Evolutionary conservation across 92 coral and sea anemone genomes (phyloP), one percentile per base, ranked within the genome.

Genomic region (Hydrozoanthus gracilis): DNA sequence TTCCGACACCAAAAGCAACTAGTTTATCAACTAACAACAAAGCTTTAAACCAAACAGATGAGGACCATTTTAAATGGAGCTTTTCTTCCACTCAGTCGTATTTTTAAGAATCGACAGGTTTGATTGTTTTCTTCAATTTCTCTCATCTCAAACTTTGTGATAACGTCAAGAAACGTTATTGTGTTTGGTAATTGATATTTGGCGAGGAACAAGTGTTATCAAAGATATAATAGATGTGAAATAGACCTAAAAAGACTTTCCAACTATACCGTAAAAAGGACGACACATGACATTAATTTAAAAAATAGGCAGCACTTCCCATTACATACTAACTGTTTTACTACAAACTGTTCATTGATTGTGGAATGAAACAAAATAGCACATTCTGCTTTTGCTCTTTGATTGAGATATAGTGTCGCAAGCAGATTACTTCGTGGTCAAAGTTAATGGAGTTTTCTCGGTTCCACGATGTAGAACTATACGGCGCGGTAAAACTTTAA

Each of bases 91-190:
- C 51, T 15, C 56, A 58, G n/a, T 44, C 16, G 85, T 14, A 47
- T 27, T 10, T 11, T 80, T 45, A 46, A 62, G 58, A 80, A 80
- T 66, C 8, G 44, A 16, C n/a, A 46, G 73, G 18, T 64, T 80
- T 54, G 58, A 80, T 48, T 80, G 47, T 46, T 65, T 62, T 80
- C 70, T 44, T 35, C 55, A 79, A 46, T 44, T 48, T 20, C 3
- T 62, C 55, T 65, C 50, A 45, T 62, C 73, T 44, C 7, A 44
- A 47, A 49, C 70, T 35, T 16, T 20, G 54, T 14, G 16, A 76
- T 15, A 60, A 45, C n/a, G 56, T 7, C 49, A 56, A 54, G 12
- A 58, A 61, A 39, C 58, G 47, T 17, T 7, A 46, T 20, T 61
- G 16, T n/a, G 55, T 18, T n/a, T 17, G 55, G 62, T 17, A 61